phyloP scores from a whole-genome alignment of 2,797 vertebrate genomes.

The Galagoides demidoff region DNA sequence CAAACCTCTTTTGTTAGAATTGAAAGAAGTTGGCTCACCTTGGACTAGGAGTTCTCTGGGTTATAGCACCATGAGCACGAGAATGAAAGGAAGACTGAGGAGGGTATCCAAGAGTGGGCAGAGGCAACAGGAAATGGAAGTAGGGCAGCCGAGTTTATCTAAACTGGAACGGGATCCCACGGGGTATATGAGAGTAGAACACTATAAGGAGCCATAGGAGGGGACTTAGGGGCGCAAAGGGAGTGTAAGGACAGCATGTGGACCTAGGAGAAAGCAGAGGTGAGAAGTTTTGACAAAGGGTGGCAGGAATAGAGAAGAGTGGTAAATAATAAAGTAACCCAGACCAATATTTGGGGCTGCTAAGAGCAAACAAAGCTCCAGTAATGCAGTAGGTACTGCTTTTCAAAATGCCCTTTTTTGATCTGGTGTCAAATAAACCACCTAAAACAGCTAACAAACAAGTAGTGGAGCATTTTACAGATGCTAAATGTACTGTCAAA shows the following conservation, averaged over 20 bases:
- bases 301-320: neutral
- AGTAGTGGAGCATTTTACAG: neutral
- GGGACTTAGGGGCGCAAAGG: neutral
- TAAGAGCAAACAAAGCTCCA: neutral
- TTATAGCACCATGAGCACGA: neutral
- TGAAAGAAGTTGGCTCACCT: constrained; percentile 26
- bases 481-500: constrained; percentile 46
- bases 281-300: neutral
- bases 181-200: neutral
- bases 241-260: neutral
- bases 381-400: neutral
- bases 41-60: neutral
- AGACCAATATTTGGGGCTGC: neutral
- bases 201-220: neutral
- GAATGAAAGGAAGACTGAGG: constrained; percentile 19
- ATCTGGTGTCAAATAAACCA: neutral
- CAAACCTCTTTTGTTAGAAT: neutral
- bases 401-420: neutral
- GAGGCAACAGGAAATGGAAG: neutral
- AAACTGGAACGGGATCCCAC: neutral
- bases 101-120: neutral
- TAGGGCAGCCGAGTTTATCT: neutral
- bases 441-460: neutral
- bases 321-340: constrained; percentile 7
- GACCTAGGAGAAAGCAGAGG: neutral